Percentiles rank a stretch among this genome's conserved stretches.
Evolutionary conservation across 2,888 invertebrate species (phyloP).

Genomic region (Apotomis turbidana): DNA sequence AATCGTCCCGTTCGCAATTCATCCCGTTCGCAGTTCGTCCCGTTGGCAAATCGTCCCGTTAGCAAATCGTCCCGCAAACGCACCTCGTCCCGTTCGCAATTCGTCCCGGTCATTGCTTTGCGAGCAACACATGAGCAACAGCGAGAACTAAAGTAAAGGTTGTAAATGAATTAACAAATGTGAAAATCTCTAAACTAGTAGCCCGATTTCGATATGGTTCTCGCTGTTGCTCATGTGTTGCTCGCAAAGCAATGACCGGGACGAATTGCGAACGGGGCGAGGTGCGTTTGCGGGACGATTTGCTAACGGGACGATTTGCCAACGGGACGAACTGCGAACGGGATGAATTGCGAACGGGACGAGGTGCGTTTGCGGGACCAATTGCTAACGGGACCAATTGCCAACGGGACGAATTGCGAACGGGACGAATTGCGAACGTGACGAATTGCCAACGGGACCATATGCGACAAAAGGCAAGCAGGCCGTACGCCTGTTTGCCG

Average conservation of each 20-base stretch:
- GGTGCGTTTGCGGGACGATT: not conserved
- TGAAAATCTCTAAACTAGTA: not conserved
- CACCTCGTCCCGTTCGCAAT: not conserved
- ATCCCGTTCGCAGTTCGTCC: not conserved
- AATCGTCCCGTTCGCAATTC: no score
- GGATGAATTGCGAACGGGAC: no score
- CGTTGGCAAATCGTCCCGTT: not conserved
- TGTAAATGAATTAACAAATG: conserved; percentile 10
- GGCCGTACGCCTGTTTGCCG: no score
- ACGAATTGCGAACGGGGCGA: no score
- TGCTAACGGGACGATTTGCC: not conserved
- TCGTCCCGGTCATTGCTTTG: no score
- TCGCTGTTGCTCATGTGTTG: no score
- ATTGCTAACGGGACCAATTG: not conserved
- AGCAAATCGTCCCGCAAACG: not conserved
- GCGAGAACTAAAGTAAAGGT: not conserved
- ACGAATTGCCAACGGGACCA: no score
- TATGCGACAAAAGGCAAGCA: no score
- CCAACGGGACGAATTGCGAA: not conserved
- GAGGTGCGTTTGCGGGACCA: not conserved
- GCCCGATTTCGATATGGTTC: no score
- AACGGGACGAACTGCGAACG: no score
- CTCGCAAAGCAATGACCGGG: no score
- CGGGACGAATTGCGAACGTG: not conserved
- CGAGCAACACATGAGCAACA: no score